A percentile compares a stretch with the other conserved stretches of the same genome.
Evolutionary conservation across 2,888 invertebrate species (phyloP).

Genomic region (Apoderus coryli): DNA sequence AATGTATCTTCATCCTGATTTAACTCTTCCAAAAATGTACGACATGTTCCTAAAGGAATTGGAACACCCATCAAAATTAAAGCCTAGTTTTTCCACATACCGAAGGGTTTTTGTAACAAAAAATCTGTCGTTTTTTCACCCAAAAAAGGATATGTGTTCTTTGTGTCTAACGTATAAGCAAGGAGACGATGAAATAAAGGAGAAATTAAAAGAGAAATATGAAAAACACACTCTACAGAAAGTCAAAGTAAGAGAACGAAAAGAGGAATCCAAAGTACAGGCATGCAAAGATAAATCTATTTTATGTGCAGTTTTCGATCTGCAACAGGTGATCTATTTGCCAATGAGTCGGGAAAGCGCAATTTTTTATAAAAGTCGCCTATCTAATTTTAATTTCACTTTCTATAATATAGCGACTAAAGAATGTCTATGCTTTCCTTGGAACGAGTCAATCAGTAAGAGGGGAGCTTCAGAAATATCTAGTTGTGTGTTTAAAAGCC

Average conservation of each 20-base stretch:
- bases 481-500: slow-evolving; percentile 8
- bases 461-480: slow-evolving; percentile 13
- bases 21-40: slow-evolving; percentile 14
- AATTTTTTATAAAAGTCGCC: slow-evolving; percentile 14
- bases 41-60: slow-evolving; percentile 7
- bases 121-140: slow-evolving; percentile 14
- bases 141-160: slow-evolving; percentile 15
- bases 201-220: slow-evolving; percentile 13
- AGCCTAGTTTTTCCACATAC: slow-evolving; percentile 2
- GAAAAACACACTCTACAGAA: slow-evolving; percentile 17
- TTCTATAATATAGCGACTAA: slow-evolving; percentile 9
- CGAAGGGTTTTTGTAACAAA: slow-evolving; percentile 3
- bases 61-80: background rate
- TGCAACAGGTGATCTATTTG: slow-evolving; percentile 19
- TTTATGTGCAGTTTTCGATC: slow-evolving; percentile 19
- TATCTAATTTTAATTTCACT: slow-evolving; percentile 12
- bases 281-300: slow-evolving; percentile 4
- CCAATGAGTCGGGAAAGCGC: slow-evolving; percentile 14
- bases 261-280: slow-evolving; percentile 7
- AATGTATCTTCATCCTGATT: slow-evolving; percentile 10
- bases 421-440: slow-evolving; percentile 13
- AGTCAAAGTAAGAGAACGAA: slow-evolving; percentile 14
- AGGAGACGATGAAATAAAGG: slow-evolving; percentile 13
- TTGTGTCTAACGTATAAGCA: background rate
- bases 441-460: slow-evolving; percentile 13